Evolutionary conservation across 1,140 invertebrate genomes (phyloP).

Genomic region (Formica exsecta): DNA sequence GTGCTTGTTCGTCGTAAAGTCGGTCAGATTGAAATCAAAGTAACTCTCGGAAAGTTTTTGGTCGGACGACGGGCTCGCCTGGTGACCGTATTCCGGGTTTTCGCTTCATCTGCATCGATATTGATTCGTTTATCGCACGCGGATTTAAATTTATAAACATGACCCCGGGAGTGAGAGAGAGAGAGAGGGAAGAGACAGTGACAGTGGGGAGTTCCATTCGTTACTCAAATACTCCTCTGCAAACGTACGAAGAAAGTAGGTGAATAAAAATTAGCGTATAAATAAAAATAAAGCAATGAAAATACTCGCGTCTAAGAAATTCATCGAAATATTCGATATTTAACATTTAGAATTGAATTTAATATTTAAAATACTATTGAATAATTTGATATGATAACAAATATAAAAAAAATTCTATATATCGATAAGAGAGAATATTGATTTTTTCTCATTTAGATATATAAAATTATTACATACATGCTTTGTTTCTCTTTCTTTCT

Average conservation of each 20-base stretch:
- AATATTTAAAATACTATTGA: too few relatives aligned
- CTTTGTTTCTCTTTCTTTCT: not conserved
- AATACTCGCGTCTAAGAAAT: not conserved
- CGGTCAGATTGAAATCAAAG: constrained; percentile 70
- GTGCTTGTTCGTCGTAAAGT: constrained; percentile 65
- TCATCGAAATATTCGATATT: not conserved
- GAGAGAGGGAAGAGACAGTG: not conserved
- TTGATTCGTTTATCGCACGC: constrained; percentile 59
- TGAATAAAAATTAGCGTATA: constrained; percentile 51
- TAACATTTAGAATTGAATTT: not conserved
- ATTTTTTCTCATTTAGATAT: not conserved
- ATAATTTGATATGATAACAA: not conserved
- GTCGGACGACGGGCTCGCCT: constrained; percentile 11
- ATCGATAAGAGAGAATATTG: not conserved
- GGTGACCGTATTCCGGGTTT: constrained; percentile 52
- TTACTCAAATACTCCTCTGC: constrained; percentile 50
- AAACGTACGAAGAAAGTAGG: constrained; percentile 13
- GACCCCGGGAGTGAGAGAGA: constrained; percentile 8
- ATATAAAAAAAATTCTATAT: constrained; percentile 1
- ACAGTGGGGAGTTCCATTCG: constrained; percentile 17
- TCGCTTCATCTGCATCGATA: constrained; percentile 64
- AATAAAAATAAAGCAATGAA: constrained; percentile 52
- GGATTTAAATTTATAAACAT: constrained; percentile 62
- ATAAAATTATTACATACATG: not conserved
- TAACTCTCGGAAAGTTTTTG: constrained; percentile 68